phyloP scores from a whole-genome alignment of 2,888 invertebrate genomes.

The Exephanes ischioxanthus region DNA sequence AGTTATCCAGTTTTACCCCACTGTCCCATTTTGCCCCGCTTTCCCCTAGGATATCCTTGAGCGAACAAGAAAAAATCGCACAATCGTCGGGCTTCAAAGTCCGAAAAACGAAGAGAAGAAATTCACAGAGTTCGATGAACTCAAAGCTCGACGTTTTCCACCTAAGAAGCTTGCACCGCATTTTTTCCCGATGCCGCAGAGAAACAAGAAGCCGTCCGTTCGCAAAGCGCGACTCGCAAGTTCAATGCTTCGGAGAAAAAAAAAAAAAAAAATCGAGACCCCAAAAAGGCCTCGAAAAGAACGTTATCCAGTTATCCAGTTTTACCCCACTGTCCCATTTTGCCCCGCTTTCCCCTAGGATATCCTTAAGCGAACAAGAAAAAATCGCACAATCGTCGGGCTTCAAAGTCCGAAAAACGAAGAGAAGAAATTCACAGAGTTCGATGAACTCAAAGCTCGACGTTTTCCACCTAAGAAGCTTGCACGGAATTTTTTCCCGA shows the following conservation, averaged over 20 bases:
- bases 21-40: no score
- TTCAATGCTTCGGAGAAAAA: no score
- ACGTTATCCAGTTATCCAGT: no score
- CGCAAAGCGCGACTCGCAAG: no score
- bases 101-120: neutral
- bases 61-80: neutral
- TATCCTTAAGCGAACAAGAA: neutral
- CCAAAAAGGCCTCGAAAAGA: no score
- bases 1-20: no score
- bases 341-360: no score
- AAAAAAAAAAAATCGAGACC: no score
- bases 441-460: slow-evolving; percentile 6
- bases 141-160: neutral
- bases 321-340: no score
- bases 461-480: neutral
- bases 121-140: slow-evolving; percentile 2
- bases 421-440: neutral
- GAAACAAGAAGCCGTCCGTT: no score
- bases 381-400: neutral
- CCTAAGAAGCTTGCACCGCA: neutral
- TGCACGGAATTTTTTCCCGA: neutral
- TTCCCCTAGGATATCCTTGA: no score
- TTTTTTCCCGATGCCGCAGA: neutral
- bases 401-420: neutral
- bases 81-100: neutral